Base-by-base conservation (phyloP, 2,113 vertebrate species). In the Epinephelus fuscoguttatus region DNA sequence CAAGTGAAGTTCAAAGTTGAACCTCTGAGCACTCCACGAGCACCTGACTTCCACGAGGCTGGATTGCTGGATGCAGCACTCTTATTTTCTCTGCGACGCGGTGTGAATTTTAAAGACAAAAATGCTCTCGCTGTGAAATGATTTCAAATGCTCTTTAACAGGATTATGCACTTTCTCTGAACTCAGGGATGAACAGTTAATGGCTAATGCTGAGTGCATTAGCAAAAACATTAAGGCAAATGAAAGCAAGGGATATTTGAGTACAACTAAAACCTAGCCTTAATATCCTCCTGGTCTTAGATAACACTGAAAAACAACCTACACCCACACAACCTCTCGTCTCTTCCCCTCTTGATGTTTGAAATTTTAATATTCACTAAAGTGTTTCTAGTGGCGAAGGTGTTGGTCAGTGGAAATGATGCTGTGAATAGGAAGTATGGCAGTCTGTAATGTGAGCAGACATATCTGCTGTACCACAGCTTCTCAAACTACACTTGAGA, bases 101-200 rank as follows among this genome's bases (percentile, higher is more conserved):
- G 27, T 15, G 72, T 77, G 76, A 73, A 80, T 82, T 56, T 78
- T 71, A 64, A 78, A 78, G 71, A 79, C 66, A 68, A 78, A 85
- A 78, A 79, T 33, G 69, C 77, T 63, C 19, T 72, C 0, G 1
- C 63, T 75, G 69, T 75, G 72, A 87, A 80, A 67, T 75, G 12
- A 64, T 75, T 75, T 69, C 11, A 42, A 57, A 69, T 18, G 42
- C 57, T 82, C 71, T 69, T 56, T 62, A 80, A 82, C 53, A 75
- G 85, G 74, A 83, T 81, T 27, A 78, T 57, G 77, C 59, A 79
- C 70, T 78, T 68, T 78, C 70, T 70, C 71, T 89, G 78, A 84
- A 80, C 80, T 59, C 75, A 23, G 4, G 7, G 75, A 68, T 56
- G 67, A 86, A 75, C 60, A 45, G 63, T 45, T 63, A 75, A 81